Conservation (phyloP, 2,888 invertebrate species). For the Biston stratarius region DNA sequence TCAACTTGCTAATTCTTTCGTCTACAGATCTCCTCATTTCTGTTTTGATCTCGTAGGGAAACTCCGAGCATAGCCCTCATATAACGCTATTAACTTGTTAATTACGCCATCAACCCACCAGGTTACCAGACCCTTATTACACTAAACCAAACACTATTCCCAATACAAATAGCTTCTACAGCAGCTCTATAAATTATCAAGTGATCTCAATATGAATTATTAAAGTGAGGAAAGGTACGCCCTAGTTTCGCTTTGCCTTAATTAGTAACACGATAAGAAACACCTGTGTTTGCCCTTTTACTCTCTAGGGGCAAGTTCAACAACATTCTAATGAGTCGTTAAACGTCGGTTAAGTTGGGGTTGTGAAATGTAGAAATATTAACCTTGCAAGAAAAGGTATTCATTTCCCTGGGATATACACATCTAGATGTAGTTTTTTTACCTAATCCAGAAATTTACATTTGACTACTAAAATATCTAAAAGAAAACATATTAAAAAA, state of each 20-base stretch:
- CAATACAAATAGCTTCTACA: slow-evolving; percentile 36
- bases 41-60: too few species aligned
- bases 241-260: slow-evolving; percentile 54
- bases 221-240: slow-evolving; percentile 44
- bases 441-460: too few species aligned
- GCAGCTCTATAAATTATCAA: slow-evolving; percentile 47
- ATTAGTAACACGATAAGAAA: slow-evolving; percentile 61
- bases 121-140: slow-evolving; percentile 5
- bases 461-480: too few species aligned
- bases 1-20: too few species aligned
- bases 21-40: too few species aligned
- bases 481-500: too few species aligned
- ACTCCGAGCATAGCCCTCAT: too few species aligned
- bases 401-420: neutral
- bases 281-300: slow-evolving; percentile 62
- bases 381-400: neutral
- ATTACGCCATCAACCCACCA: neutral
- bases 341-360: slow-evolving; percentile 9
- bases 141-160: slow-evolving; percentile 19
- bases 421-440: too few species aligned
- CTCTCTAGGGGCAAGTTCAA: slow-evolving; percentile 43
- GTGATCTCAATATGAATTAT: slow-evolving; percentile 52
- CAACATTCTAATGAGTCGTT: slow-evolving; percentile 5
- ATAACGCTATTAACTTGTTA: neutral
- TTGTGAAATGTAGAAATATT: slow-evolving; percentile 1